phyloP scores from a whole-genome alignment of 2,113 vertebrate species.

The Leucoraja erinaceus region DNA sequence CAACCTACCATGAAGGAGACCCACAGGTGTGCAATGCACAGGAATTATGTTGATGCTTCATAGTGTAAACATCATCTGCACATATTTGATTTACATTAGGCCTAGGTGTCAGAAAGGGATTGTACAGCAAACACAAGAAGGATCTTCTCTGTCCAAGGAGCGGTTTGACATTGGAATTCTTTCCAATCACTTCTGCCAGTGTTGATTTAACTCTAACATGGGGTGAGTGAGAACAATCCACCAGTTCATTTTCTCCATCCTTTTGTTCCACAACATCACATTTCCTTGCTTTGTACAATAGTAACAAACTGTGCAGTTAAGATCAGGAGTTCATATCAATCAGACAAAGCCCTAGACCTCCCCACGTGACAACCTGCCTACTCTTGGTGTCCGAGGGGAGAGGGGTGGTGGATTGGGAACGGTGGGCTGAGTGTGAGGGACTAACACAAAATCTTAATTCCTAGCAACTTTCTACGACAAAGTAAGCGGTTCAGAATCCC shows the following conservation, averaged over 20 bases:
- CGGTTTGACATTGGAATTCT: background rate
- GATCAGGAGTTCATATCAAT: background rate
- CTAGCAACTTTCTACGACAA: background rate
- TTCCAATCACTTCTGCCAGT: background rate
- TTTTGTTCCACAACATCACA: background rate
- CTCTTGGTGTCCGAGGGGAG: too few species aligned
- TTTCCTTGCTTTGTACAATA: too few species aligned
- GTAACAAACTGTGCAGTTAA: background rate
- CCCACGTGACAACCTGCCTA: too few species aligned
- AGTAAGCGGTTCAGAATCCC: background rate
- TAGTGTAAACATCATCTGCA: background rate
- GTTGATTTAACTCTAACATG: background rate
- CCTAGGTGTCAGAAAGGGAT: background rate
- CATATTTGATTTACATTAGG: background rate
- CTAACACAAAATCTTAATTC: background rate
- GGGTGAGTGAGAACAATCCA: background rate
- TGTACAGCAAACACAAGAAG: background rate
- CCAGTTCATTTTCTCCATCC: background rate
- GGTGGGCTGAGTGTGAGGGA: too few species aligned
- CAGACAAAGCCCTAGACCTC: background rate
- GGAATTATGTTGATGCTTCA: background rate
- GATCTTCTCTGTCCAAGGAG: background rate
- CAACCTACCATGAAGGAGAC: background rate
- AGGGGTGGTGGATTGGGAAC: too few species aligned
- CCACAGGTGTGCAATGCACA: background rate